A percentile compares a stretch with the other conserved stretches of the same genome.
Conservation (phyloP, 2,797 vertebrate genomes). For the Sphenodon punctatus region DNA sequence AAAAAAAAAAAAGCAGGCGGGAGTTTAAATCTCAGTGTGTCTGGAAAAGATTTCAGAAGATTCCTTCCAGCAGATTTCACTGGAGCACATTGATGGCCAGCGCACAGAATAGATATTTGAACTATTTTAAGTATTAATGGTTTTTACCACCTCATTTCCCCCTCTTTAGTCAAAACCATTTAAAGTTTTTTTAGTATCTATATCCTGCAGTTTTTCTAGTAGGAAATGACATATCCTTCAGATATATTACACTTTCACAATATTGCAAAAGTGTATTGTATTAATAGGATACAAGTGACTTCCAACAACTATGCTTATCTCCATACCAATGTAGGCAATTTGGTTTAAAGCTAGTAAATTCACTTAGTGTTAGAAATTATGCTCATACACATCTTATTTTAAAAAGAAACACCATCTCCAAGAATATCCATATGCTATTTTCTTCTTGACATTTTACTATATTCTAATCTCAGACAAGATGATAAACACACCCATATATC, state of each 20-base stretch:
- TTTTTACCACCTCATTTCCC: background rate
- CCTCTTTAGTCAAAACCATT: background rate
- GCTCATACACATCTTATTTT: too few relatives aligned
- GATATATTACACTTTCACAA: too few relatives aligned
- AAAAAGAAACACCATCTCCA: background rate
- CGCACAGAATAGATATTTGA: background rate
- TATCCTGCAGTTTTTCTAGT: background rate
- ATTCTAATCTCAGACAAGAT: background rate
- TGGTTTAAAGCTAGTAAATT: background rate
- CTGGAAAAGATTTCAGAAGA: background rate
- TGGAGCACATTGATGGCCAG: background rate
- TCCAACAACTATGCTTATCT: background rate
- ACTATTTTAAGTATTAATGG: background rate
- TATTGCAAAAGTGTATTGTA: too few relatives aligned
- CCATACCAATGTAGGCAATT: background rate
- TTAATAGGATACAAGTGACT: too few relatives aligned
- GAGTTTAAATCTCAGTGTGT: too few relatives aligned
- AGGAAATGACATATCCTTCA: background rate
- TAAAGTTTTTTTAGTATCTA: background rate
- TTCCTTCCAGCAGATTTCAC: background rate
- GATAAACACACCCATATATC: too few relatives aligned
- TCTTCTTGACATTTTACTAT: background rate
- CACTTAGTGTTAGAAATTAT: too few relatives aligned
- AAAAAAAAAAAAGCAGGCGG: too few relatives aligned
- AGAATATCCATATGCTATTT: fast-evolving